A percentile compares a stretch with the other conserved stretches of the same genome.
Conservation (phyloP, 2,113 vertebrate genomes). For the Myrmecophaga tridactyla region DNA sequence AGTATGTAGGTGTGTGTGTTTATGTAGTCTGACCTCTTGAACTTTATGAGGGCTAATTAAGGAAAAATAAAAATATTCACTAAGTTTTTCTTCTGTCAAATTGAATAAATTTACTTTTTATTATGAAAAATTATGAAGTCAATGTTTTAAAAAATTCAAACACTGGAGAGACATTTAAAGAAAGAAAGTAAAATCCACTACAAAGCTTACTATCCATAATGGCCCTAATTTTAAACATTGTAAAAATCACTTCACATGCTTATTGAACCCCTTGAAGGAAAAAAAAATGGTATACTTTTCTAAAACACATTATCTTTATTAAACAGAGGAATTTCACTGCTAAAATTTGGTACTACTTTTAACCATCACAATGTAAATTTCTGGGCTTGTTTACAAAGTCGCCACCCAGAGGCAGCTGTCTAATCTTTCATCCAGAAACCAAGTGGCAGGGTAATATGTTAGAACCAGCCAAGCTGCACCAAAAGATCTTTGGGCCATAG, state of each 20-base stretch:
- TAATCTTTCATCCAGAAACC: background rate
- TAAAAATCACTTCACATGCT: background rate
- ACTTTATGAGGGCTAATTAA: background rate
- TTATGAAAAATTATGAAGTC: background rate
- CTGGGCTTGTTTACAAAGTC: background rate
- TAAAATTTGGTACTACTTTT: conserved; percentile 20
- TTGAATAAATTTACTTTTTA: background rate
- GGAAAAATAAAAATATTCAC: conserved; percentile 15
- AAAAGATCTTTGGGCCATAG: background rate
- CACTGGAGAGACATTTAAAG: background rate
- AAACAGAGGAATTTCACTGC: background rate
- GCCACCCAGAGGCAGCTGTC: background rate
- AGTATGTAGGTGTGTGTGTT: too few relatives aligned
- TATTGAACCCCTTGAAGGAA: background rate
- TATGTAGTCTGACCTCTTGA: background rate
- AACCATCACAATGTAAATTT: background rate
- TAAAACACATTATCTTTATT: background rate
- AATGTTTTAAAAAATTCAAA: background rate
- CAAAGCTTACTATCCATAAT: background rate
- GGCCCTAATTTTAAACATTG: conserved; percentile 3
- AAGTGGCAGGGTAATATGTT: background rate
- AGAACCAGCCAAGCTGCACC: background rate
- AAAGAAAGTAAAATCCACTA: conserved; percentile 34
- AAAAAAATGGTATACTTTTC: background rate
- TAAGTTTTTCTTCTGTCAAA: background rate